Evolutionary conservation across 2,888 invertebrate species (phyloP).

Genomic region (Beris chalybata): DNA sequence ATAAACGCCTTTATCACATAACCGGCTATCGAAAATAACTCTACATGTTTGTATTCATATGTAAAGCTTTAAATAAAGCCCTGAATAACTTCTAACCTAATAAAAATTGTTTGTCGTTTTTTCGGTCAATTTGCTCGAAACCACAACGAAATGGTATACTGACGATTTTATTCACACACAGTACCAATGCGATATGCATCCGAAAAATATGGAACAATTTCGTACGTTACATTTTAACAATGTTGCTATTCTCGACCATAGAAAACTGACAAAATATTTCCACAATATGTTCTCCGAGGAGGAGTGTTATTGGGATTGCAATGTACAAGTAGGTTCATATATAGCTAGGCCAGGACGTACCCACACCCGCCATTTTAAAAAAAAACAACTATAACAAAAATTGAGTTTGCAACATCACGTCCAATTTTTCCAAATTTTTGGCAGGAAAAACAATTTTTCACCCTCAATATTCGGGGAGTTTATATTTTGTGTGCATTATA

Average conservation of each 20-base stretch:
- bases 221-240: constrained; percentile 18
- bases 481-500: constrained; percentile 1
- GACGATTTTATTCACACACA: too few species aligned
- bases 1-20: too few species aligned
- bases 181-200: too few species aligned
- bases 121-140: neutral
- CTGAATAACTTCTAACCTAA: constrained; percentile 20
- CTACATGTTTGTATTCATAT: neutral
- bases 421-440: constrained; percentile 37
- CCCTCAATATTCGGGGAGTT: constrained; percentile 34
- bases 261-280: constrained; percentile 26
- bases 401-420: constrained; percentile 39
- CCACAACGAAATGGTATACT: neutral
- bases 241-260: constrained; percentile 1
- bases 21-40: too few species aligned
- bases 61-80: neutral
- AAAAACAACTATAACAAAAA: constrained; percentile 29
- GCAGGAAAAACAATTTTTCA: constrained; percentile 39
- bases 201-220: constrained; percentile 27
- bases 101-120: constrained; percentile 19
- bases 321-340: constrained; percentile 6
- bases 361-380: constrained; percentile 1
- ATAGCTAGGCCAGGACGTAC: neutral
- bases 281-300: constrained; percentile 15
- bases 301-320: constrained; percentile 10